Percentiles rank a stretch among this genome's conserved stretches.
Conservation (phyloP, 2,113 vertebrate species). For the Tautogolabrus adspersus region DNA sequence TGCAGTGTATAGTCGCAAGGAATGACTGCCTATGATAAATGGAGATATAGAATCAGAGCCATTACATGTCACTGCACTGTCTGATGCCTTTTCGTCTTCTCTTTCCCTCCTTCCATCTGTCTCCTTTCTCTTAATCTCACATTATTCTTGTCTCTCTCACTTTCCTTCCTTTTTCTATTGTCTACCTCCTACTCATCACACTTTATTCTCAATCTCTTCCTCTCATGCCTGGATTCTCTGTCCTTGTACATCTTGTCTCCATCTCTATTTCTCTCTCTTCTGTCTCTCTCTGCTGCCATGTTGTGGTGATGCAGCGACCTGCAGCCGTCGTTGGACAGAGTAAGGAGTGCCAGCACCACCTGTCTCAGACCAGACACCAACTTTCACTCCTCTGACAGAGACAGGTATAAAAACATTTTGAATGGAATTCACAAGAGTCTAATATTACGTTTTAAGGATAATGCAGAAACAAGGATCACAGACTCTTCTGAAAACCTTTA, state of each 20-base stretch:
- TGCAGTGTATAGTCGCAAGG: slow-evolving; percentile 49
- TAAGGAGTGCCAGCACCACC: slow-evolving; percentile 99
- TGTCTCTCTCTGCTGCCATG: slow-evolving; percentile 80
- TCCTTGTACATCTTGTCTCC: slow-evolving; percentile 25
- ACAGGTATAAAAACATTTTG: slow-evolving; percentile 87
- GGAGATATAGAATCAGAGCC: slow-evolving; percentile 51
- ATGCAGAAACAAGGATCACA: not conserved
- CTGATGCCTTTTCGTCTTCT: slow-evolving; percentile 55
- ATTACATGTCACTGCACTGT: slow-evolving; percentile 57
- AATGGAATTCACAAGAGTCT: not conserved
- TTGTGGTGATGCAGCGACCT: slow-evolving; percentile 94
- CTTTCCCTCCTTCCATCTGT: slow-evolving; percentile 16
- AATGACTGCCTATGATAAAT: slow-evolving; percentile 65
- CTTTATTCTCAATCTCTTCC: slow-evolving; percentile 10
- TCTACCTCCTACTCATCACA: slow-evolving; percentile 23
- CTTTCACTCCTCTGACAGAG: slow-evolving; percentile 96
- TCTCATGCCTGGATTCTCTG: slow-evolving; percentile 13
- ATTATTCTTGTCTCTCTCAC: not conserved
- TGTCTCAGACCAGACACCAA: slow-evolving; percentile 98
- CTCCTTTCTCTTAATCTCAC: not conserved
- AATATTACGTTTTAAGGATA: not conserved
- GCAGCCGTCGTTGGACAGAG: slow-evolving; percentile 97
- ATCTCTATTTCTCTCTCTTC: slow-evolving; percentile 18
- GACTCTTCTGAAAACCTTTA: not conserved
- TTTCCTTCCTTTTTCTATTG: slow-evolving; percentile 1